Conservation (phyloP, 2,888 invertebrate species). For the Amiota minor region DNA sequence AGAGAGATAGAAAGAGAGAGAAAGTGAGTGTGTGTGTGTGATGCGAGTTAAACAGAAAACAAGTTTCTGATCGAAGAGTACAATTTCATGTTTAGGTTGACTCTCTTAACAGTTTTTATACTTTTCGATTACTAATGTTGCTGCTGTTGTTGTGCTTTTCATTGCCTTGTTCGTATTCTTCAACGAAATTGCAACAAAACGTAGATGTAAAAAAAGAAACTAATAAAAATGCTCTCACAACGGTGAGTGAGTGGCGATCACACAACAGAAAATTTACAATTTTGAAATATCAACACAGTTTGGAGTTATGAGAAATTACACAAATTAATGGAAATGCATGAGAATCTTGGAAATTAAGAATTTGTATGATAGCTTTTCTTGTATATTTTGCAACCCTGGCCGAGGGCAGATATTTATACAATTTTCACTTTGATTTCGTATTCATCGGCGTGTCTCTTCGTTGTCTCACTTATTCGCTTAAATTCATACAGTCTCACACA, state of each 20-base stretch:
- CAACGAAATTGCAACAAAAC: slow-evolving; percentile 27
- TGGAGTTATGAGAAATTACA: too few species aligned
- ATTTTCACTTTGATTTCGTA: slow-evolving; percentile 9
- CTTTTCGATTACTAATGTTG: not conserved
- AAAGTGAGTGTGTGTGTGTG: not conserved
- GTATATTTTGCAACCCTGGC: not conserved
- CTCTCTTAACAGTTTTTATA: not conserved
- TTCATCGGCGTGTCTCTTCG: slow-evolving; percentile 11
- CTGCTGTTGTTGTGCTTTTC: not conserved
- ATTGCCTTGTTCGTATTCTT: slow-evolving; percentile 6
- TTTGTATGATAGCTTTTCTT: not conserved
- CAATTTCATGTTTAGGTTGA: not conserved
- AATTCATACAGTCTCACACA: slow-evolving; percentile 33
- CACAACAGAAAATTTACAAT: too few species aligned
- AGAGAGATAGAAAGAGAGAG: not conserved
- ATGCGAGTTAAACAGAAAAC: not conserved
- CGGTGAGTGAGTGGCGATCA: too few species aligned
- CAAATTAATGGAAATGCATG: too few species aligned
- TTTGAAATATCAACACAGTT: too few species aligned
- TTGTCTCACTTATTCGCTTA: slow-evolving; percentile 37
- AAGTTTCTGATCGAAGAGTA: slow-evolving; percentile 13
- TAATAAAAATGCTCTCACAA: too few species aligned
- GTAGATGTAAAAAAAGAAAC: not conserved
- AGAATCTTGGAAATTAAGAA: too few species aligned
- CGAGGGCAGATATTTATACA: slow-evolving; percentile 12